phyloP scores from a whole-genome alignment of 2,888 invertebrate genomes.

The Hecatera dysodea region DNA sequence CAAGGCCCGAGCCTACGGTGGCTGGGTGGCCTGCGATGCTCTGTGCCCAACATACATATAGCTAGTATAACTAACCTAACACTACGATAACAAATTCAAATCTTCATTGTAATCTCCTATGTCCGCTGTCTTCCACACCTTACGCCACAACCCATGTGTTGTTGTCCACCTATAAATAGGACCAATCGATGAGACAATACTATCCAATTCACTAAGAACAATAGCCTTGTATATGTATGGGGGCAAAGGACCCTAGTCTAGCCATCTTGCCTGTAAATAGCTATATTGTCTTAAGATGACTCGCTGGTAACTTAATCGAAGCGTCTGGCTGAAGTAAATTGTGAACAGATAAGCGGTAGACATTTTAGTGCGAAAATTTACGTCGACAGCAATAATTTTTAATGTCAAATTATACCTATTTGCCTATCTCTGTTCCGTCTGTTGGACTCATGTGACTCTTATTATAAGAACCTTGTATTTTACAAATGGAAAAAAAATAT shows the following conservation, averaged over 20 bases:
- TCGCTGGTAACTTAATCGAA: constrained; percentile 48
- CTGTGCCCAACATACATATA: too few species aligned
- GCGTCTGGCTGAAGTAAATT: constrained; percentile 24
- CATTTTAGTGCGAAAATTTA: neutral
- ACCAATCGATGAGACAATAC: constrained; percentile 88
- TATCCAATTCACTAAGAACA: constrained; percentile 83
- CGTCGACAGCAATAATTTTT: neutral
- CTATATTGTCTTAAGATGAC: constrained; percentile 49
- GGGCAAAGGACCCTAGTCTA: constrained; percentile 69
- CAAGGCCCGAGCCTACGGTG: too few species aligned
- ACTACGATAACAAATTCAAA: too few species aligned
- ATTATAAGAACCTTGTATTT: too few species aligned
- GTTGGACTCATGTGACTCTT: too few species aligned
- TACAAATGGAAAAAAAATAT: too few species aligned
- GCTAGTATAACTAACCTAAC: too few species aligned
- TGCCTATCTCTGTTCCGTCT: neutral
- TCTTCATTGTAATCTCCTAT: neutral
- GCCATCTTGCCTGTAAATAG: constrained; percentile 66
- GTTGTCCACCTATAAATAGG: constrained; percentile 86
- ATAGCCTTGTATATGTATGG: constrained; percentile 73
- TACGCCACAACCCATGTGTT: constrained; percentile 62
- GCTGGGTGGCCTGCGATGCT: too few species aligned
- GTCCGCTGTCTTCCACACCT: constrained; percentile 37
- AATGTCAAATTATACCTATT: neutral
- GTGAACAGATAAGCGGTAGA: constrained; percentile 4